Conservation (phyloP, 2,888 invertebrate species). For the Temnothorax ravouxi region DNA sequence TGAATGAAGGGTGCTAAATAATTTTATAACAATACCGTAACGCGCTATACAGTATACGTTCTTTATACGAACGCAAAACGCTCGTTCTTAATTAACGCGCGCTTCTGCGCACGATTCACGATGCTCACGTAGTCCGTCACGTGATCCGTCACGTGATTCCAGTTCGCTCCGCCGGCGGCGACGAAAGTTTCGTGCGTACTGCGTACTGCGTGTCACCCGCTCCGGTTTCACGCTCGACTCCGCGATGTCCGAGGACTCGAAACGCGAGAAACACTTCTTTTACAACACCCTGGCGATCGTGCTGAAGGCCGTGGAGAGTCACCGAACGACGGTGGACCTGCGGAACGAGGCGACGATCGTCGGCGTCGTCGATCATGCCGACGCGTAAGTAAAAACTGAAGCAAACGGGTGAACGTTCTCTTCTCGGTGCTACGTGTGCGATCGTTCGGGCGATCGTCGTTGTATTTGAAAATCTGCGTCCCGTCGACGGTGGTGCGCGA, state of each 20-base stretch:
- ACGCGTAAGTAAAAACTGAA: conserved; percentile 87
- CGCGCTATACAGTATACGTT: not conserved
- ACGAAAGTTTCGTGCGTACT: not conserved
- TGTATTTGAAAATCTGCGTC: not conserved
- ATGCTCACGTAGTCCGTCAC: not conserved
- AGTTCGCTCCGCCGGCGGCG: not conserved
- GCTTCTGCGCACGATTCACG: too few species aligned
- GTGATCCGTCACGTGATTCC: not conserved
- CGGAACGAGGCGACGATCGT: conserved; percentile 90
- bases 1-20: not conserved
- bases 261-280: conserved; percentile 85
- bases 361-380: conserved; percentile 89
- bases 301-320: conserved; percentile 89
- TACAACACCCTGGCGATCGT: conserved; percentile 89
- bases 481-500: not conserved
- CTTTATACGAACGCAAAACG: too few species aligned
- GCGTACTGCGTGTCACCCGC: too few species aligned
- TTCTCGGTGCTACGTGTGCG: not conserved
- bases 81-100: not conserved
- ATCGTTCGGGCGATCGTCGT: not conserved
- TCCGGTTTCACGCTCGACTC: not conserved
- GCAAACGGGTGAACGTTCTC: not conserved
- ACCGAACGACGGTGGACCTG: conserved; percentile 89
- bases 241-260: conserved; percentile 46
- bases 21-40: not conserved